These are phyloP conservation scores for Cherax quadricarinatus DNA, from an alignment of 1,140 invertebrate genomes.

Conservation along the genomic window DNA sequence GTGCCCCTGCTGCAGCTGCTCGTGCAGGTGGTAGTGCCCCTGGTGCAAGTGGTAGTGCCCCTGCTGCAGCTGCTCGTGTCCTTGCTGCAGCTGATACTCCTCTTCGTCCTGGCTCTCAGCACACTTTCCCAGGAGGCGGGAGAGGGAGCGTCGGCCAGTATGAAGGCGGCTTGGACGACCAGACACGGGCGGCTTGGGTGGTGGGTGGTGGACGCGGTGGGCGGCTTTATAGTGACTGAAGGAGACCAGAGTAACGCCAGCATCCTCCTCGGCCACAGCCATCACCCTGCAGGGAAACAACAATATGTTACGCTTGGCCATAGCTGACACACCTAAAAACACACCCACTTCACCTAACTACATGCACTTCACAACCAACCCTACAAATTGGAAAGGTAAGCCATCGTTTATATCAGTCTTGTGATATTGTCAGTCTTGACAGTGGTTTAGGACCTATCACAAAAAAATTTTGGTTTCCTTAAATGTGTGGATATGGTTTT, in stretches of 20 bases:
- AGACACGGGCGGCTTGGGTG: slow-evolving; percentile 1
- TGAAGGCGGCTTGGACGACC: not conserved
- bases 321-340: too few relatives aligned
- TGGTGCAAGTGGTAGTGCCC: not conserved
- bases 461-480: too few relatives aligned
- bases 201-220: not conserved
- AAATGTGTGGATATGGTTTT: too few relatives aligned
- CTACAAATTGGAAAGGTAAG: too few relatives aligned
- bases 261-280: slow-evolving; percentile 64
- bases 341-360: too few relatives aligned
- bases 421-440: too few relatives aligned
- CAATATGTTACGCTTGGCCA: not conserved
- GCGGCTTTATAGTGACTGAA: slow-evolving; percentile 48
- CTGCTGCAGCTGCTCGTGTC: not conserved
- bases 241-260: slow-evolving; percentile 60
- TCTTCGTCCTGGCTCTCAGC: slow-evolving; percentile 59
- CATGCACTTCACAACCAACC: too few relatives aligned
- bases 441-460: too few relatives aligned
- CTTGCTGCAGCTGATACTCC: not conserved
- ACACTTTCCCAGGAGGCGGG: slow-evolving; percentile 53
- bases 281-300: slow-evolving; percentile 39
- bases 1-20: not conserved
- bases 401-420: too few relatives aligned
- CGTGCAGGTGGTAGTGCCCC: not conserved
- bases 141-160: slow-evolving; percentile 44